These are phyloP conservation scores for Riparia riparia DNA, from an alignment of 2,113 vertebrate species.

Conservation along the genomic window DNA sequence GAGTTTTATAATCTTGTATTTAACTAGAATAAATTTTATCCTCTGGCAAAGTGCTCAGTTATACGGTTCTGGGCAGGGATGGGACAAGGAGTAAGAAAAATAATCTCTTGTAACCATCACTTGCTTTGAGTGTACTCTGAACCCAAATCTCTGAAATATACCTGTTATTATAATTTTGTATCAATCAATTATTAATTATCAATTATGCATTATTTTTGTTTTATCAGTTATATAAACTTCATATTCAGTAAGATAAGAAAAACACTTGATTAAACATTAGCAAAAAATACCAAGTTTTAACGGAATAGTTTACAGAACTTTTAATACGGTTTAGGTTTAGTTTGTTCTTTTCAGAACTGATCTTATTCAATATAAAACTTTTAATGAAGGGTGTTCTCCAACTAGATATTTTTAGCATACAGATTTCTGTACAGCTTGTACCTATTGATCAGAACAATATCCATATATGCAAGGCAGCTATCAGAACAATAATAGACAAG, in stretches of 20 bases:
- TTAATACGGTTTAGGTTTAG: conserved; percentile 1
- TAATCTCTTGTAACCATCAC: background rate
- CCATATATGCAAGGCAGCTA: background rate
- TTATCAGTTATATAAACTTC: background rate
- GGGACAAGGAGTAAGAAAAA: background rate
- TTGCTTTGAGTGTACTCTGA: background rate
- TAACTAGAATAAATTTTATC: background rate
- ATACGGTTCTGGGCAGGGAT: background rate
- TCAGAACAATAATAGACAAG: conserved; percentile 5
- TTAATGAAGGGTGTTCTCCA: conserved; percentile 25
- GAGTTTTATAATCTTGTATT: background rate
- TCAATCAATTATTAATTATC: background rate
- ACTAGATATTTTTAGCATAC: background rate
- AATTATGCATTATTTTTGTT: background rate
- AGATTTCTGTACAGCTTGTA: background rate
- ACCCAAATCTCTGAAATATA: conserved; percentile 19
- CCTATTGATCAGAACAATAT: background rate
- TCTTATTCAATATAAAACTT: conserved; percentile 28
- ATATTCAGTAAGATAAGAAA: conserved; percentile 20
- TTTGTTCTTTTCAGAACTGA: background rate
- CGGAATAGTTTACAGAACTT: background rate
- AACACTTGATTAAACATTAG: background rate
- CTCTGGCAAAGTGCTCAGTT: background rate
- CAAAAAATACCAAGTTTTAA: background rate
- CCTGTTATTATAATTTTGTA: background rate